These are phyloP conservation scores for Lasioglossum vierecki DNA, from an alignment of 2,888 invertebrate species.

Conservation along the genomic window DNA sequence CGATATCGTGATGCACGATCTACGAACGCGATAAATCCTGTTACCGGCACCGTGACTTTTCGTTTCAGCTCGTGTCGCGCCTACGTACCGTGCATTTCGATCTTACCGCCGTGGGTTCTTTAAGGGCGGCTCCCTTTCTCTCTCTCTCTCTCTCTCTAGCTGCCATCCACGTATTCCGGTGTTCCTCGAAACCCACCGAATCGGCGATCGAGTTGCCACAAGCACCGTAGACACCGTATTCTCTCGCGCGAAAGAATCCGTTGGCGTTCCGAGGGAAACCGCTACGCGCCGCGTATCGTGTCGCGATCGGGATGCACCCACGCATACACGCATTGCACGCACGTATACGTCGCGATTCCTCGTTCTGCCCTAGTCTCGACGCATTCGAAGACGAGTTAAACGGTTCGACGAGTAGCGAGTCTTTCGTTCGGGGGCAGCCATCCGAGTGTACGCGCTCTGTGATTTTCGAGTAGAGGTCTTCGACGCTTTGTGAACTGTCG, in stretches of 20 bases:
- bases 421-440: conserved; percentile 19
- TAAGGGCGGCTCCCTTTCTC: conserved; percentile 5
- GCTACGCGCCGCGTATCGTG: background rate
- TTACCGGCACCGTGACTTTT: conserved; percentile 64
- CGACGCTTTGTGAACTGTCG: conserved; percentile 71
- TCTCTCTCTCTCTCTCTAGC: background rate
- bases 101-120: conserved; percentile 35
- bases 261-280: background rate
- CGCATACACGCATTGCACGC: too few relatives aligned
- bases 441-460: conserved; percentile 41
- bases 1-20: conserved; percentile 72
- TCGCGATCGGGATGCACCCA: background rate
- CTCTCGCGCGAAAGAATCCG: background rate
- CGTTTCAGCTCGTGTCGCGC: conserved; percentile 62
- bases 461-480: conserved; percentile 39
- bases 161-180: conserved; percentile 15
- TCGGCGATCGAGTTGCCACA: background rate
- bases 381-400: conserved; percentile 25
- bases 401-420: background rate
- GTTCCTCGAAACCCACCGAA: conserved; percentile 7
- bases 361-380: background rate
- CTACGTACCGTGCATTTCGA: conserved; percentile 59
- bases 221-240: background rate
- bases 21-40: conserved; percentile 70
- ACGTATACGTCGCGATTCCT: background rate